Conservation (phyloP, 2,113 vertebrate genomes). For the Lophius piscatorius region DNA sequence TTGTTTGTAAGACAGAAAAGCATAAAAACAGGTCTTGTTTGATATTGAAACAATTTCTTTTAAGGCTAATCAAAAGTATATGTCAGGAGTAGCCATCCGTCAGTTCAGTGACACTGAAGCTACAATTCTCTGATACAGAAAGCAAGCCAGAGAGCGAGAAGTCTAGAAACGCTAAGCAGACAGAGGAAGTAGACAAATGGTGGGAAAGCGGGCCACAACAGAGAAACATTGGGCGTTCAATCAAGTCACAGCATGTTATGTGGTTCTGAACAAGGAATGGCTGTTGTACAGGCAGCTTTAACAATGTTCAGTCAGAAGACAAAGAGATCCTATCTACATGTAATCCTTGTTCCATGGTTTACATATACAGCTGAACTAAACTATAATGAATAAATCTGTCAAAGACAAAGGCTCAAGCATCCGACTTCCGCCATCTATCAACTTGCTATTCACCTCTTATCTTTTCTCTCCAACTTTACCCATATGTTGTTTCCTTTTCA, state of each 20-base stretch:
- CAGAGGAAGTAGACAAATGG: neutral
- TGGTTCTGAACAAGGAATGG: neutral
- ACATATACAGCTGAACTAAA: slow-evolving; percentile 2
- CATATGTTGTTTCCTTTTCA: slow-evolving; percentile 43
- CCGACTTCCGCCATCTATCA: slow-evolving; percentile 5
- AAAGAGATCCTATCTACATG: slow-evolving; percentile 4
- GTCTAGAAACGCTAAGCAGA: neutral
- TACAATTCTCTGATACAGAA: too few relatives aligned
- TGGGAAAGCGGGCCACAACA: neutral
- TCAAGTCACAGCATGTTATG: neutral
- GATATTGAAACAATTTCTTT: neutral
- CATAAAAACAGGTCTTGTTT: neutral
- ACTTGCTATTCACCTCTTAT: slow-evolving; percentile 9
- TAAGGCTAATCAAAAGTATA: neutral
- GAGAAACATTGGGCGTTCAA: neutral
- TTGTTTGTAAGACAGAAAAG: neutral
- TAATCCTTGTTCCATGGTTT: slow-evolving; percentile 27
- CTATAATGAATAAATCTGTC: slow-evolving; percentile 28
- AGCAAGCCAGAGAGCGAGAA: neutral
- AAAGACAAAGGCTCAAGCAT: slow-evolving; percentile 40
- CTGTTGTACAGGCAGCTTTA: neutral
- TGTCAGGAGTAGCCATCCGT: too few relatives aligned
- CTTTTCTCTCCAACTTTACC: slow-evolving; percentile 18
- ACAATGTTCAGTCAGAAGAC: neutral
- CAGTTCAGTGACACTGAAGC: slow-evolving; percentile 3